A percentile compares a stretch with the other conserved stretches of the same genome.
Conservation (phyloP, 2,113 vertebrate species). For the Nothocercus julius region DNA sequence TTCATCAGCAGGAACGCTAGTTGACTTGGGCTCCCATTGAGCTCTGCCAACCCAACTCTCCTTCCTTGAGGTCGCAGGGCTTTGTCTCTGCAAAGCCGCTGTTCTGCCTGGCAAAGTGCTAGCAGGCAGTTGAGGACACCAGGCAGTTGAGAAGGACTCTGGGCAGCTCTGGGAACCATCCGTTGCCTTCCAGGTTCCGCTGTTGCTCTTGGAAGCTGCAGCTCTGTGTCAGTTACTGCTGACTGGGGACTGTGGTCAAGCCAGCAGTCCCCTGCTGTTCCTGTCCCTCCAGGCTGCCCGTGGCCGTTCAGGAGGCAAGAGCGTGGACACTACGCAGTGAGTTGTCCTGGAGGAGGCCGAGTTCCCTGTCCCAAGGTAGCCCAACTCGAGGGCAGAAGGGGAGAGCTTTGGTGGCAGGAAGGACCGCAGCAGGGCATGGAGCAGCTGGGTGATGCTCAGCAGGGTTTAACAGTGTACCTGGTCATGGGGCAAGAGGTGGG, state of each 20-base stretch:
- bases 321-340: fast-evolving
- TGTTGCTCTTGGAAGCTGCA: neutral
- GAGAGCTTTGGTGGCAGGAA: neutral
- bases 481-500: neutral
- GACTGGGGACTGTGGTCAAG: fast-evolving
- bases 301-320: neutral
- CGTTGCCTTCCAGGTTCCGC: neutral
- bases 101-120: neutral
- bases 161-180: neutral
- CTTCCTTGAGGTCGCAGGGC: neutral
- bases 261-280: neutral
- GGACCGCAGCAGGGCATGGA: too few relatives aligned
- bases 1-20: neutral
- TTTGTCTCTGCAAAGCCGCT: neutral
- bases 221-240: neutral
- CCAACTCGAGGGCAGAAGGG: fast-evolving
- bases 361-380: neutral
- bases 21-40: neutral
- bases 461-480: neutral
- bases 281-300: neutral
- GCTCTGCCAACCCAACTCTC: neutral
- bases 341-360: neutral
- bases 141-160: neutral
- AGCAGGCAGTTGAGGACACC: neutral
- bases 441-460: neutral